Evolutionary conservation across 2,888 invertebrate species (phyloP).

Genomic region (Dasypolia templi): DNA sequence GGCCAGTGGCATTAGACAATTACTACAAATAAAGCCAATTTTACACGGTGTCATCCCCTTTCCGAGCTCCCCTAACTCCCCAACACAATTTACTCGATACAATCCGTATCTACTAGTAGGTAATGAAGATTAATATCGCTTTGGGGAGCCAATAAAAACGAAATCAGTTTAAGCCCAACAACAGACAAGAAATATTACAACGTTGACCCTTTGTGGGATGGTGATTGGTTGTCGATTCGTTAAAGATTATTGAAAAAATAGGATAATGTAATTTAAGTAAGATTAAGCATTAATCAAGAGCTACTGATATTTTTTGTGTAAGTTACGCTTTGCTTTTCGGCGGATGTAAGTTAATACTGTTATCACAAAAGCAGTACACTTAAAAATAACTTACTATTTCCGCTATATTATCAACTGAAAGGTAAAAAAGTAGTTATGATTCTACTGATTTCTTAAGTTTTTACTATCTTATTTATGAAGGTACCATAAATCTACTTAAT

Average conservation of each 20-base stretch:
- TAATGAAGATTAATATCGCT: conserved; percentile 89
- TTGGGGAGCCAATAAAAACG: conserved; percentile 88
- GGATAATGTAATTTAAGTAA: too few species aligned
- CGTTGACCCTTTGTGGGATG: conserved; percentile 68
- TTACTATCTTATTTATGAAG: neutral
- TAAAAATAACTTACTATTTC: neutral
- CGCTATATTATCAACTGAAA: neutral
- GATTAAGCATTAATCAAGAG: neutral
- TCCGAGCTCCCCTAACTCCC: conserved; percentile 72
- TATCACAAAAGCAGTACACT: neutral
- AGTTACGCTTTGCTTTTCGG: neutral
- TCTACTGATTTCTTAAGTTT: neutral
- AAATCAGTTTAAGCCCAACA: conserved; percentile 88
- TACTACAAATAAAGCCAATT: conserved; percentile 86
- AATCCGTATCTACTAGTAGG: conserved; percentile 85
- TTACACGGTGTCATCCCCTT: conserved; percentile 82
- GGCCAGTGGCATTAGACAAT: conserved; percentile 80
- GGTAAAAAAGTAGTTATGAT: neutral
- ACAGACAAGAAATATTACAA: conserved; percentile 86
- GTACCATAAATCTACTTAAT: neutral
- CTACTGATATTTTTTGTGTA: neutral
- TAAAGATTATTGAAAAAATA: conserved; percentile 2
- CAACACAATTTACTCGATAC: conserved; percentile 84
- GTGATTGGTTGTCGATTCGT: conserved; percentile 21
- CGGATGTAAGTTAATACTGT: neutral